Base-by-base conservation (phyloP, 2,888 invertebrate species). In the Teleiodes luculella region DNA sequence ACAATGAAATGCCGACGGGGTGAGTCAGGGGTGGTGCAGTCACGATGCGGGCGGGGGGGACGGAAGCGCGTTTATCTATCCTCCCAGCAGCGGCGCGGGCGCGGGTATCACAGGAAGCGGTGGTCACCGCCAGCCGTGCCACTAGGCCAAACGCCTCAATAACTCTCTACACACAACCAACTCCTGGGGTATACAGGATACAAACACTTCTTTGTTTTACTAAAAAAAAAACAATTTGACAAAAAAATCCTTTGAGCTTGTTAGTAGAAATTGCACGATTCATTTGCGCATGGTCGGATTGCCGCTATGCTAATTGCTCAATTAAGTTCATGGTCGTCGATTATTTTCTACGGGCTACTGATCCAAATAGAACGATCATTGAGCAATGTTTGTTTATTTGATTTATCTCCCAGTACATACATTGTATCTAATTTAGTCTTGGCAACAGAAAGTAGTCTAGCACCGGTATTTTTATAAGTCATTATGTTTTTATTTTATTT, bases 51-150 rank as follows among this genome's bases (percentile, higher is more conserved):
- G 45, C 43, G 33, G 58, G 47, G 43, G 57, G 57, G 64, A 61
- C 65, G 51, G 56, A 53, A 51, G 41, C 70, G 60, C 60, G 55
- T 55, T 55, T 70, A 74, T 71, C 80, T 85, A 83, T 83, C 84
- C 69, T 62, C 54, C 63, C 62, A 61, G 31, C 33, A 33, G 33
- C 33, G 43, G 51, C 33, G 36, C 47, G 55, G 59, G 56, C 55
- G 56, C 54, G 56, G 60, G 63, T 84, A 81, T 83, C 86, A 65
- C 84, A 82, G 86, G 86, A 86, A 80, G 68, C 68, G 63, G 78
- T 74, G 78, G 78, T 78, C 75, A 74, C 64, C 61, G 52, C 58
- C n/a, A 57, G 61, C 36, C 37, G 53, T 31, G 43, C 41, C 49
- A 54, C 46, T 46, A 11, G 46, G 46, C 46, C 46, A 46, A 16